These are phyloP conservation scores for Promerops cafer DNA, from an alignment of 2,113 vertebrate genomes.

Conservation along the genomic window DNA sequence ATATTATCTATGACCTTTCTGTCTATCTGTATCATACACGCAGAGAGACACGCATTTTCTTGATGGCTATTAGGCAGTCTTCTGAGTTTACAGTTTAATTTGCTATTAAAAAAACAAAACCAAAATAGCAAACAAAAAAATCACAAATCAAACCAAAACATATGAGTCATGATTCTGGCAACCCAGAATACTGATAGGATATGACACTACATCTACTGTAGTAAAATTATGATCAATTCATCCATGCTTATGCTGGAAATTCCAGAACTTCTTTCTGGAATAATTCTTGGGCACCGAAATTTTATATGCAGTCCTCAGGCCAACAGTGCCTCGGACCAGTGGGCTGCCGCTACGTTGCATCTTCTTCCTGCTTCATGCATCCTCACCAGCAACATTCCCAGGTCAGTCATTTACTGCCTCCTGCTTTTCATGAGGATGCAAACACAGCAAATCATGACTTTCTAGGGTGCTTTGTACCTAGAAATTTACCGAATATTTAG, in stretches of 20 bases:
- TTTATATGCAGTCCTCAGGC: rapidly evolving
- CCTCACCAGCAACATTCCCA: background rate
- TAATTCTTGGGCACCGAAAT: background rate
- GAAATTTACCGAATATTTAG: background rate
- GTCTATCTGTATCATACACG: background rate
- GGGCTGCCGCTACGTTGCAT: background rate
- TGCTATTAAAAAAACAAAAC: background rate
- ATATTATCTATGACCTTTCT: background rate
- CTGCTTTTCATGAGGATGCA: background rate
- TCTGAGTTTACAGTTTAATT: background rate
- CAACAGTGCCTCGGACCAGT: background rate
- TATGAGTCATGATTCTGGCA: background rate
- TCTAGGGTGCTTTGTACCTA: background rate
- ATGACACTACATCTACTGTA: background rate
- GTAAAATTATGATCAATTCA: background rate
- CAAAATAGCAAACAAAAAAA: background rate
- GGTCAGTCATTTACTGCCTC: background rate
- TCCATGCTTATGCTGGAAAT: background rate
- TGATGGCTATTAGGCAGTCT: background rate
- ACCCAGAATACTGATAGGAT: background rate
- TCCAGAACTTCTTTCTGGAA: background rate
- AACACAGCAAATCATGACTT: background rate
- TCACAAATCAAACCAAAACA: background rate
- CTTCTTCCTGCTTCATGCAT: constrained; percentile 3
- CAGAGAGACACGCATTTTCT: background rate